Percentiles rank a stretch among this genome's conserved stretches.
These are phyloP conservation scores for Gouania willdenowi DNA, from an alignment of 2,797 vertebrate species.

Conservation along the genomic window DNA sequence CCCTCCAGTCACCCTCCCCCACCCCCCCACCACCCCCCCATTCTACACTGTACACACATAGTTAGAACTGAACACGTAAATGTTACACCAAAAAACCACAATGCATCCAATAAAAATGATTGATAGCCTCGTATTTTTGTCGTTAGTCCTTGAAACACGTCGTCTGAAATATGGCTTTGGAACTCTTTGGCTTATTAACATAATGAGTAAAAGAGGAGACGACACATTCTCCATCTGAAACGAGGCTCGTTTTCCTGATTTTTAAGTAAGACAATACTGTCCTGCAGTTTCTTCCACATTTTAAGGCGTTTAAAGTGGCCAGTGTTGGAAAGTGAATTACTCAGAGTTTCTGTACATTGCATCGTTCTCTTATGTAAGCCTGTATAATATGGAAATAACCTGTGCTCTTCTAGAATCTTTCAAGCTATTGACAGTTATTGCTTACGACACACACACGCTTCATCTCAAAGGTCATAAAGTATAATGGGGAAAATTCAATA, in stretches of 20 bases:
- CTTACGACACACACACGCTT: conserved; percentile 10
- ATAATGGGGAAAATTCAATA: conserved; percentile 43
- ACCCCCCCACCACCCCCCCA: conserved; percentile 28
- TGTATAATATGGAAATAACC: no score
- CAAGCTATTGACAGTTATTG: neutral
- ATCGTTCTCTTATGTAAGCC: no score
- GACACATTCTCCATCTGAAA: no score
- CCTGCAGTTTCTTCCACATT: no score
- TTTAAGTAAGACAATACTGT: no score
- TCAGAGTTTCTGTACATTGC: neutral
- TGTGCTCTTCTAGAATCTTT: neutral
- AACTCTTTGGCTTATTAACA: no score
- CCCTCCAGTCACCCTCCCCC: conserved; percentile 38
- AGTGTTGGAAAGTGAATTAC: no score
- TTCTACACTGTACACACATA: conserved; percentile 18
- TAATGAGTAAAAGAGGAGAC: no score
- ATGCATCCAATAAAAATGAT: neutral
- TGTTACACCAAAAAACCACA: conserved; percentile 1
- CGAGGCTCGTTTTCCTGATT: no score
- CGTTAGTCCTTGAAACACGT: neutral
- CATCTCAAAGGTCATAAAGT: conserved; percentile 34
- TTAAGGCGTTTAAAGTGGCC: no score
- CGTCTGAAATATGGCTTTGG: no score
- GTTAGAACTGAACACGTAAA: conserved; percentile 5
- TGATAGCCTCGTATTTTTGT: neutral